Conservation (phyloP, 2,113 vertebrate genomes). For the Hipposideros armiger region DNA sequence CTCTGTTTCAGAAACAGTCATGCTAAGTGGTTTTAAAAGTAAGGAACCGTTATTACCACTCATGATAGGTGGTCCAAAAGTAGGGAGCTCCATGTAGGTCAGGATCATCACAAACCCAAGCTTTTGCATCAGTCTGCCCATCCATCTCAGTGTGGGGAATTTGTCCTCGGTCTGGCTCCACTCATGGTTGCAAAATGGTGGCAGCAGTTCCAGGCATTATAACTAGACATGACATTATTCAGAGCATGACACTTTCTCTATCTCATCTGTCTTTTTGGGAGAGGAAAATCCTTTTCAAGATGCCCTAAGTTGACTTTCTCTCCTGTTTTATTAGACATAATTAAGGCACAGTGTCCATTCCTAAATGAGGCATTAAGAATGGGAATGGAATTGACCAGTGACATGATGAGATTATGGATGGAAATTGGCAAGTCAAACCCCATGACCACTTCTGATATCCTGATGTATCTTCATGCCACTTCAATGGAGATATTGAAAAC, state of each 20-base stretch:
- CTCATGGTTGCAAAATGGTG: not conserved
- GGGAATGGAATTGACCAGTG: not conserved
- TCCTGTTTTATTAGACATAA: not conserved
- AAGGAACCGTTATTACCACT: not conserved
- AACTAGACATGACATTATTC: not conserved
- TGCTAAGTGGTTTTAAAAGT: not conserved
- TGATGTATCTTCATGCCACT: not conserved
- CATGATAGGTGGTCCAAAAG: not conserved
- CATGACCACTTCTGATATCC: not conserved
- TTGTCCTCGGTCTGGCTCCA: not conserved
- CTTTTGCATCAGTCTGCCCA: not conserved
- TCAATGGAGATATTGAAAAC: not conserved
- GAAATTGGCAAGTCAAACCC: not conserved
- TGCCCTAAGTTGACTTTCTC: not conserved
- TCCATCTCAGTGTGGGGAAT: rapidly evolving
- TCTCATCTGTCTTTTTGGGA: not conserved
- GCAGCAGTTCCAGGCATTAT: not conserved
- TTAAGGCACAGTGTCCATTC: not conserved
- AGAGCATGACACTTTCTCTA: not conserved
- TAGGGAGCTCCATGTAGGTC: not conserved
- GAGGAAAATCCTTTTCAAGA: not conserved
- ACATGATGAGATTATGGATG: not conserved
- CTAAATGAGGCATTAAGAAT: not conserved
- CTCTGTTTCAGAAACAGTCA: not conserved
- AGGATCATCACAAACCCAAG: not conserved